phyloP scores from a whole-genome alignment of 2,888 invertebrate species.

The Zootermopsis nevadensis region DNA sequence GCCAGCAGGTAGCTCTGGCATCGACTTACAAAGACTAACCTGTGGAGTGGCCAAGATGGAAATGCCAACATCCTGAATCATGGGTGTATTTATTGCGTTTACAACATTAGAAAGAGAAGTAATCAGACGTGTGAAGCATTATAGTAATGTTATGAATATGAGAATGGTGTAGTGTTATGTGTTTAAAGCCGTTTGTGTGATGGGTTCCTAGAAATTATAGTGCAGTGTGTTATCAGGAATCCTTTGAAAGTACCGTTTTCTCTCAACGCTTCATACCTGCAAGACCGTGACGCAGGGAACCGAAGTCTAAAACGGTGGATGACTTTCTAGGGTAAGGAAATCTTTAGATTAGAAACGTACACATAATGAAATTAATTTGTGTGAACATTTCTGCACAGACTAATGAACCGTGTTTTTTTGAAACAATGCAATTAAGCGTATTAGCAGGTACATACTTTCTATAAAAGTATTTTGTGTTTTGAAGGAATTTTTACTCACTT shows the following conservation, averaged over 20 bases:
- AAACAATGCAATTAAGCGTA: too few relatives aligned
- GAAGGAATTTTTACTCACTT: too few relatives aligned
- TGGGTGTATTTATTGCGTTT: neutral
- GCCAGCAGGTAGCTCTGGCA: conserved; percentile 24
- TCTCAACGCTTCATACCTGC: neutral
- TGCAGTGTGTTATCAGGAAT: neutral
- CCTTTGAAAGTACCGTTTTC: conserved; percentile 6
- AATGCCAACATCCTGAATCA: conserved; percentile 20
- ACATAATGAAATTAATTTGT: too few relatives aligned
- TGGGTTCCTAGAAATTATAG: neutral
- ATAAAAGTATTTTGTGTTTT: too few relatives aligned
- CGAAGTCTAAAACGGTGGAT: too few relatives aligned
- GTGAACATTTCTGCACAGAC: too few relatives aligned
- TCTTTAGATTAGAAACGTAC: too few relatives aligned
- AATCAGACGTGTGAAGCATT: neutral
- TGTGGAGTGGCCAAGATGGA: conserved; percentile 8
- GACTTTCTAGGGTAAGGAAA: too few relatives aligned
- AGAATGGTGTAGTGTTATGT: neutral
- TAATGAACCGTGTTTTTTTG: too few relatives aligned
- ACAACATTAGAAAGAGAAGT: neutral
- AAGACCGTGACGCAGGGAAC: neutral
- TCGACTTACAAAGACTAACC: conserved; percentile 8
- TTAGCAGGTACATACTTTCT: too few relatives aligned
- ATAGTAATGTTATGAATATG: neutral
- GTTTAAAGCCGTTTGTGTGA: neutral